Evolutionary conservation across 1,140 invertebrate genomes (phyloP).

Genomic region (Antheraea mylitta): DNA sequence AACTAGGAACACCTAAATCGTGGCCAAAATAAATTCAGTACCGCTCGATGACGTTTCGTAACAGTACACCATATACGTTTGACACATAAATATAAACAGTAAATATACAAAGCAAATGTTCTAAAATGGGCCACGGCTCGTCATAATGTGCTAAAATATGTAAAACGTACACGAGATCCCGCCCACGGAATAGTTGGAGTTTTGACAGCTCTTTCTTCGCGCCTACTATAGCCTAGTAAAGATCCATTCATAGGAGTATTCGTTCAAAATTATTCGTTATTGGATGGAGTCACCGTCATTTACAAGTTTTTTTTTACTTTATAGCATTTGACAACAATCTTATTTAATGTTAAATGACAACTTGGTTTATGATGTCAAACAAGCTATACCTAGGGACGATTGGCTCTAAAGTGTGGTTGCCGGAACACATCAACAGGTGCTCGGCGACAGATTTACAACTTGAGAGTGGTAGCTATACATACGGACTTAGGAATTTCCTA

Average conservation of each 20-base stretch:
- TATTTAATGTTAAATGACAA: no score
- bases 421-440: no score
- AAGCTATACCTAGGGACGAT: no score
- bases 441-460: no score
- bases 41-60: conserved; percentile 60
- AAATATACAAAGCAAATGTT: conserved; percentile 43
- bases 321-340: no score
- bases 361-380: no score
- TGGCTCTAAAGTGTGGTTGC: no score
- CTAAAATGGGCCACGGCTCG: conserved; percentile 18
- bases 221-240: background rate
- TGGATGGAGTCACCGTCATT: background rate
- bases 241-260: no score
- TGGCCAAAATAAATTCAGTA: conserved; percentile 71
- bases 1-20: conserved; percentile 65
- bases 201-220: background rate
- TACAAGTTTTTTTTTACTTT: no score
- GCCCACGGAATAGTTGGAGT: conserved; percentile 4
- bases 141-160: conserved; percentile 35
- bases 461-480: no score
- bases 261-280: background rate
- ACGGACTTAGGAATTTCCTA: no score
- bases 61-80: conserved; percentile 43
- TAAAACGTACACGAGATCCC: conserved; percentile 5
- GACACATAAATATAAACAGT: conserved; percentile 43